These are phyloP conservation scores for Pavo muticus DNA, from an alignment of 2,113 vertebrate species.

Conservation along the genomic window DNA sequence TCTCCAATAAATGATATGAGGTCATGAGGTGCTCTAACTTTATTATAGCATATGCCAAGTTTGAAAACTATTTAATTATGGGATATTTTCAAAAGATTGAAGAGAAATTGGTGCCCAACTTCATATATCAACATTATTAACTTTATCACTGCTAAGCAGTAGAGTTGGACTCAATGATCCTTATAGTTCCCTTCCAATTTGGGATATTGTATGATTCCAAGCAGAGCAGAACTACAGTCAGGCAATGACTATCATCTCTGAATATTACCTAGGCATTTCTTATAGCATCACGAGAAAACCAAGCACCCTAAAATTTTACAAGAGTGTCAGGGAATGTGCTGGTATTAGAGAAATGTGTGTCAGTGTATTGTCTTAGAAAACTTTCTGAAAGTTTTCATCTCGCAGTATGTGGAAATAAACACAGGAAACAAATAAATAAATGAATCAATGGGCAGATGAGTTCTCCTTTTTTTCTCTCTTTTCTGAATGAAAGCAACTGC, in stretches of 20 bases:
- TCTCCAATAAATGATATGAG: neutral
- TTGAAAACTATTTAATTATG: neutral
- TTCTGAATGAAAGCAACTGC: constrained; percentile 54
- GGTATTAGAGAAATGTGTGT: neutral
- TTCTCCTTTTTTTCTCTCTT: constrained; percentile 1
- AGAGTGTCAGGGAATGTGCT: neutral
- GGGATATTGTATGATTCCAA: no score
- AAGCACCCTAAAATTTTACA: neutral
- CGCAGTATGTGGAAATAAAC: neutral
- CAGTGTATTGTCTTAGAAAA: neutral
- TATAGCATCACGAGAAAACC: neutral
- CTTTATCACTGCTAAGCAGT: neutral
- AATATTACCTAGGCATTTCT: neutral
- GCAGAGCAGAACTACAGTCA: neutral
- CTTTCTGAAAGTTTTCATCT: neutral
- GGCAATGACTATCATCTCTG: neutral
- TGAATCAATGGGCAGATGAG: neutral
- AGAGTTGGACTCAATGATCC: no score
- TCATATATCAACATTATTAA: neutral
- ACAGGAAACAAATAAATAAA: neutral
- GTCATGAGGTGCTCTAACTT: neutral
- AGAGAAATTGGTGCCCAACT: neutral
- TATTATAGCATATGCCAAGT: neutral
- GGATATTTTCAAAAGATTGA: neutral
- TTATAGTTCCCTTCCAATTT: no score